These are phyloP conservation scores for Lepas anatifera DNA, from an alignment of 2,888 invertebrate genomes.

Conservation along the genomic window DNA sequence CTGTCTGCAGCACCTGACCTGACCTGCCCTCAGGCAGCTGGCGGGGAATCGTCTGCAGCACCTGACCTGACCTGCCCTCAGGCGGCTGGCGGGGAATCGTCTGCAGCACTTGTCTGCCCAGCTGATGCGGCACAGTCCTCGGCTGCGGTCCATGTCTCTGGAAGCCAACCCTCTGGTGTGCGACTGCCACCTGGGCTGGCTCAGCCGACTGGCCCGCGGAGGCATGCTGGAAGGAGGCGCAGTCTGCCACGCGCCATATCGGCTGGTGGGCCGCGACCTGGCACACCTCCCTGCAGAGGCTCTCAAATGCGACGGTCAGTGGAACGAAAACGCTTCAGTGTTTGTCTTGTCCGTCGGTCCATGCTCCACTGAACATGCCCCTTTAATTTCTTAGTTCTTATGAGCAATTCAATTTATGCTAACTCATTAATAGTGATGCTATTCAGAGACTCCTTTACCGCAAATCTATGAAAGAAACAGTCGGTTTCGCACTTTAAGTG, in stretches of 20 bases:
- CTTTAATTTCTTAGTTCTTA: no score
- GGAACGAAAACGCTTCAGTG: no score
- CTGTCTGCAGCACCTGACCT: no score
- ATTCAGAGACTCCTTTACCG: no score
- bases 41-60: conserved; percentile 2
- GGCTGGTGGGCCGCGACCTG: neutral
- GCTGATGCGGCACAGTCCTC: neutral
- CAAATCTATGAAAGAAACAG: no score
- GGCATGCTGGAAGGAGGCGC: neutral
- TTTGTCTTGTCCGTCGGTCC: no score
- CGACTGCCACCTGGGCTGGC: conserved; percentile 86
- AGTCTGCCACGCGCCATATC: conserved; percentile 10
- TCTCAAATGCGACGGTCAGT: conserved; percentile 2
- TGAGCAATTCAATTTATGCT: no score
- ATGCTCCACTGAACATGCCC: no score
- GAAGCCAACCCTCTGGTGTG: conserved; percentile 81
- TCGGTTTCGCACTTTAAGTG: no score
- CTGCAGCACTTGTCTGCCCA: conserved; percentile 3
- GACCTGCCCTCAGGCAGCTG: no score
- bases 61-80: neutral
- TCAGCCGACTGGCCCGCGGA: conserved; percentile 36
- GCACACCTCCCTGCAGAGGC: neutral
- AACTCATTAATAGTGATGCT: no score
- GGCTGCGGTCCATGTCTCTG: conserved; percentile 43
- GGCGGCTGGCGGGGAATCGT: neutral